phyloP scores from a whole-genome alignment of 2,888 invertebrate species.

The Itoplectis maculator region DNA sequence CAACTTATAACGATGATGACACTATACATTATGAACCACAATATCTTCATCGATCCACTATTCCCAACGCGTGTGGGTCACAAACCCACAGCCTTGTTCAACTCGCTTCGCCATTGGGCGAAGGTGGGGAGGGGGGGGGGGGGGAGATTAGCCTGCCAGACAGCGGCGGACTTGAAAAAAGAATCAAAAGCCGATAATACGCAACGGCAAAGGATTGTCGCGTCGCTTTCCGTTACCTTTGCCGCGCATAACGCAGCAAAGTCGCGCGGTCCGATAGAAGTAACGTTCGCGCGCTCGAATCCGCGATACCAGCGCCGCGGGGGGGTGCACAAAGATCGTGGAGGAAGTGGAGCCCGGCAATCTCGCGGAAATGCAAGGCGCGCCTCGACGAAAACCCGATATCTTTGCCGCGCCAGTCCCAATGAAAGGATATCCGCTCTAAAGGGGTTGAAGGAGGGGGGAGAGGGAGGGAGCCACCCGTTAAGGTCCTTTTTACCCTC shows the following conservation, averaged over 20 bases:
- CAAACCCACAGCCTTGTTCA: neutral
- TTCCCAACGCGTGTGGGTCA: neutral
- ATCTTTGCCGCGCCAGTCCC: slow-evolving; percentile 28
- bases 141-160: neutral
- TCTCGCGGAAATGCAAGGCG: slow-evolving; percentile 22
- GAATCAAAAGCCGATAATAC: neutral
- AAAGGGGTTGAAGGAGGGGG: too few relatives aligned
- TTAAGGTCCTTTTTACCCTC: slow-evolving; percentile 20
- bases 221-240: neutral
- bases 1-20: too few relatives aligned
- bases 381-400: slow-evolving; percentile 39
- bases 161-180: neutral
- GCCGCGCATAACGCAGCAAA: neutral
- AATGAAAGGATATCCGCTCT: slow-evolving; percentile 36
- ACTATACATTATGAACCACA: too few relatives aligned
- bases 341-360: neutral
- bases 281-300: slow-evolving; percentile 4
- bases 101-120: neutral
- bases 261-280: slow-evolving; percentile 10
- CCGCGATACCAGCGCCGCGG: neutral
- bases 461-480: neutral
- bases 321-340: neutral
- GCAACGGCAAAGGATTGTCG: neutral
- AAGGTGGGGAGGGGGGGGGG: too few relatives aligned
- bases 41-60: neutral